These are phyloP conservation scores for Heliconius hermathena DNA, from an alignment of 1,140 invertebrate species.

Conservation along the genomic window DNA sequence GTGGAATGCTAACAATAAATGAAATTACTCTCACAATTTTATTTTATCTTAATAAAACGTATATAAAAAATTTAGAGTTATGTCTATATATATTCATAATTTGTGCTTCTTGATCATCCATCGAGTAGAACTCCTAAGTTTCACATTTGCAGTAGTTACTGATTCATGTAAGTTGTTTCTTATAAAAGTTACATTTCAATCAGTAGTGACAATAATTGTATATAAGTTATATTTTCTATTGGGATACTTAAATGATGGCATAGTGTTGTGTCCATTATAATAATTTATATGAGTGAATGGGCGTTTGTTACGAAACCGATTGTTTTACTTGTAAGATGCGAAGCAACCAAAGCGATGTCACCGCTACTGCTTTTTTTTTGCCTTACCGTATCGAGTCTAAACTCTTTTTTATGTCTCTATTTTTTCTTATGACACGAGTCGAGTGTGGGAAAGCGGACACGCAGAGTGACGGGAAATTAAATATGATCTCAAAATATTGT, in stretches of 20 bases:
- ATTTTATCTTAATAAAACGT: not conserved
- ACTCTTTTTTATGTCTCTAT: not conserved
- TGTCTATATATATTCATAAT: not conserved
- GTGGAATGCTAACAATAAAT: not conserved
- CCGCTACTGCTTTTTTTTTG: conserved; percentile 21
- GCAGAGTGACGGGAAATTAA: conserved; percentile 34
- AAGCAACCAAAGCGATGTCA: conserved; percentile 22
- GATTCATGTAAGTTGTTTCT: not conserved
- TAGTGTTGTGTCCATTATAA: conserved; percentile 33
- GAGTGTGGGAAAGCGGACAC: not conserved
- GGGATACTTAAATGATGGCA: conserved; percentile 38
- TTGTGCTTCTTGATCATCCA: not conserved
- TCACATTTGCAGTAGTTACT: not conserved
- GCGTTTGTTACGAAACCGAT: conserved; percentile 7
- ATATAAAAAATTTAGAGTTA: not conserved
- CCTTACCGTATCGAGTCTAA: not conserved
- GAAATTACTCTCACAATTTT: not conserved
- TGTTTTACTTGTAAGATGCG: not conserved
- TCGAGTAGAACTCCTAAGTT: not conserved
- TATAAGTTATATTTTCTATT: conserved; percentile 47
- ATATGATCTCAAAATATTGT: conserved; percentile 36
- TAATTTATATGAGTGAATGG: conserved; percentile 22
- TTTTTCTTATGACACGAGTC: conserved; percentile 7
- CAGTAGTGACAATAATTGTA: conserved; percentile 64
- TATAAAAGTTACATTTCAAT: conserved; percentile 36